Evolutionary conservation across 2,113 vertebrate genomes (phyloP).

Genomic region (Eretmodus cyanostictus): DNA sequence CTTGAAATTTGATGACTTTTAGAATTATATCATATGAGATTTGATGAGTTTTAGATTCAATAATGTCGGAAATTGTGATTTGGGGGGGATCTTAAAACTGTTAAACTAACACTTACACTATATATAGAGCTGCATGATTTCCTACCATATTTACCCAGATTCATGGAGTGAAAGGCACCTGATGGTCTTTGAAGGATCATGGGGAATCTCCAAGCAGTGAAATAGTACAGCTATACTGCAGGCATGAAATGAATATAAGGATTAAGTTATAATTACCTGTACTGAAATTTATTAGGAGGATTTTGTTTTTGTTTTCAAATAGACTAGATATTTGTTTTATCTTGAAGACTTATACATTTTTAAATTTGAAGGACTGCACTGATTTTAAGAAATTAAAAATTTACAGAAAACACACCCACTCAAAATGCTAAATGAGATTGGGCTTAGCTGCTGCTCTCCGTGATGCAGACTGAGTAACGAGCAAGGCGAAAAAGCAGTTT

Average conservation of each 20-base stretch:
- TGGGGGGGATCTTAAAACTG: background rate
- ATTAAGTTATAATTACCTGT: background rate
- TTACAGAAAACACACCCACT: background rate
- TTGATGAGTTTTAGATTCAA: background rate
- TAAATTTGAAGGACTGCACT: background rate
- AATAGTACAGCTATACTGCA: background rate
- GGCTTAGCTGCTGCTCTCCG: background rate
- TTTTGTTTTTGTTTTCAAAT: background rate
- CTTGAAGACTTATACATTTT: background rate
- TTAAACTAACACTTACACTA: background rate
- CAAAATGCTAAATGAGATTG: background rate
- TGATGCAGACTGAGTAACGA: background rate
- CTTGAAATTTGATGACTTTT: background rate
- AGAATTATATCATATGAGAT: background rate
- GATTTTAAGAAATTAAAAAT: background rate
- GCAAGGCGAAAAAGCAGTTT: background rate
- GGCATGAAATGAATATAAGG: background rate
- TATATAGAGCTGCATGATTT: background rate
- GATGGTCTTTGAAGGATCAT: background rate
- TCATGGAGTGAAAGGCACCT: background rate
- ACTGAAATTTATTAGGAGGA: background rate
- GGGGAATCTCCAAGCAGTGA: background rate
- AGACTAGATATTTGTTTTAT: background rate
- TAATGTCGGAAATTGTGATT: background rate
- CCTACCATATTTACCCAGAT: background rate